Conservation (phyloP, 2,797 vertebrate species). For the Oophaga sylvatica region DNA sequence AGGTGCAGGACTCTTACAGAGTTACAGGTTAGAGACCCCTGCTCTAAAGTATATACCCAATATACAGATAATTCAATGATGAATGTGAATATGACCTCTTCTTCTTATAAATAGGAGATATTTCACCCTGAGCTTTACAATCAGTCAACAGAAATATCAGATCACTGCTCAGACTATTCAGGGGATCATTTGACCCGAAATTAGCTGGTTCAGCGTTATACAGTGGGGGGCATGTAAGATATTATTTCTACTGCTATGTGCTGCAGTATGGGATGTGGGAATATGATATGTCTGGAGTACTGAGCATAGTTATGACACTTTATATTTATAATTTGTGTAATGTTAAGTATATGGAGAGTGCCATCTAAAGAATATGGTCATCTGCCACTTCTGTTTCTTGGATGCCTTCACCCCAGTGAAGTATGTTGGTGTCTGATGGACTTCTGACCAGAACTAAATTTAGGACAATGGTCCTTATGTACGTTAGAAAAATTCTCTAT, state of each 20-base stretch:
- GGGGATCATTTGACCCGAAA: slow-evolving; percentile 15
- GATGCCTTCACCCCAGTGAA: not conserved
- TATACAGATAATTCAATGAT: not conserved
- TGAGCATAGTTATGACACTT: not conserved
- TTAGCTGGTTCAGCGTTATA: slow-evolving; percentile 19
- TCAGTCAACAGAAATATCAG: slow-evolving; percentile 44
- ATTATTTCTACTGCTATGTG: not conserved
- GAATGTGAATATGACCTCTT: not conserved
- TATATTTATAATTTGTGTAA: slow-evolving; percentile 30
- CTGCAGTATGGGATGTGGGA: slow-evolving; percentile 12
- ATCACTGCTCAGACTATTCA: slow-evolving; percentile 23
- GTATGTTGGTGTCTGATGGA: slow-evolving; percentile 14
- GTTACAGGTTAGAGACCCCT: no score
- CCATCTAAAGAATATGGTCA: slow-evolving; percentile 1
- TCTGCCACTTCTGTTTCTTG: slow-evolving; percentile 2
- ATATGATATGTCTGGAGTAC: slow-evolving; percentile 37
- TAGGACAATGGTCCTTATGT: slow-evolving; percentile 32
- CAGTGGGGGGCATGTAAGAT: slow-evolving; percentile 1
- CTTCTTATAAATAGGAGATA: slow-evolving; percentile 19
- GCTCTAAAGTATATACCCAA: not conserved
- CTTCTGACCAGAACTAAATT: slow-evolving; percentile 32
- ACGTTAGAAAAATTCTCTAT: not conserved
- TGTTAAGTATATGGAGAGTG: not conserved
- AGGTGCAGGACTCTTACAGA: not conserved
- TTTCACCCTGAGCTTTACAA: not conserved